A percentile compares a stretch with the other conserved stretches of the same genome.
phyloP scores from a whole-genome alignment of 35 echinoderm and acorn worm genomes.

The Apostichopus japonicus region DNA sequence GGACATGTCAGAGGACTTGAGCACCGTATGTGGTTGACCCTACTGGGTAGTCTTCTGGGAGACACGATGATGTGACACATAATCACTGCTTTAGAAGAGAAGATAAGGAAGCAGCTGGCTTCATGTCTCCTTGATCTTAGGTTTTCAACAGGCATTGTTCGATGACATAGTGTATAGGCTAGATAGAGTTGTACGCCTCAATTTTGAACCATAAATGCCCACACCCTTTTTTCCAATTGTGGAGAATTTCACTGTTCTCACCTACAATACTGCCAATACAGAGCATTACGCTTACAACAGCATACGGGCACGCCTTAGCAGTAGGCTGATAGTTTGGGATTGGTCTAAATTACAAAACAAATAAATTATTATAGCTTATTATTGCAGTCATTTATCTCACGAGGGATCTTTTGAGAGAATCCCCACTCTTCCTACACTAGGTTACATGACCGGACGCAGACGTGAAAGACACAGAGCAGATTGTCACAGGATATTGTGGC shows the following conservation, averaged over 20 bases:
- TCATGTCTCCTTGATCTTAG: background rate
- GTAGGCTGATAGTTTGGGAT: conserved; percentile 5
- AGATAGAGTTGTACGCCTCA: background rate
- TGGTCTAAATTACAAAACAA: conserved; percentile 12
- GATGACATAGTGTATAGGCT: too few relatives aligned
- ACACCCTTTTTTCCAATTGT: too few relatives aligned
- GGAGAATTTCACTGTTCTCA: too few relatives aligned
- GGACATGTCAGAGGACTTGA: too few relatives aligned
- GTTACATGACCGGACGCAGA: background rate
- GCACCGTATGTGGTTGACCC: background rate
- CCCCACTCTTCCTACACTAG: background rate
- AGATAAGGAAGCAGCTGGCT: conserved; percentile 7
- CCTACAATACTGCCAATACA: too few relatives aligned
- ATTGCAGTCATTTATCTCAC: too few relatives aligned
- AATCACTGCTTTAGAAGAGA: background rate
- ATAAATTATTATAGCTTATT: background rate
- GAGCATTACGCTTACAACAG: background rate
- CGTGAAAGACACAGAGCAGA: background rate
- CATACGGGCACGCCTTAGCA: background rate
- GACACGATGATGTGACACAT: conserved; percentile 3
- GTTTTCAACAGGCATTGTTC: background rate
- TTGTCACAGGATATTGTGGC: conserved; percentile 9
- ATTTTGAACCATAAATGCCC: too few relatives aligned
- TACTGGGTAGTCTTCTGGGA: background rate
- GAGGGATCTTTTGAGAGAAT: too few relatives aligned